Evolutionary conservation across 2,113 vertebrate species (phyloP).

Genomic region (Lutjanus erythropterus): DNA sequence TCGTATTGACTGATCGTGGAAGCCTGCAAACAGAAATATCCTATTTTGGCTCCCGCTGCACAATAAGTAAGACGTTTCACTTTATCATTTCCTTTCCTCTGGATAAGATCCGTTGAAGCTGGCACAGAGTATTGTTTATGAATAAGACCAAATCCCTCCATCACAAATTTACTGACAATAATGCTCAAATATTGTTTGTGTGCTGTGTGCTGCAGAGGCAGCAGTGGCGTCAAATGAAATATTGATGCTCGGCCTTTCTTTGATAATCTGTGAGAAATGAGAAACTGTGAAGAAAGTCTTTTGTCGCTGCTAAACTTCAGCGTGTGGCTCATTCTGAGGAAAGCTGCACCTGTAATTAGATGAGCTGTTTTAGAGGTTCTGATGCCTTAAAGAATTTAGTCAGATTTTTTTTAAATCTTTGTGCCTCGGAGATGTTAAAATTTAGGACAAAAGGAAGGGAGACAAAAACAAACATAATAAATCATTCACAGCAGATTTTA

Average conservation of each 20-base stretch:
- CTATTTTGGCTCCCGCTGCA: constrained; percentile 40
- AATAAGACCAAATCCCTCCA: constrained; percentile 48
- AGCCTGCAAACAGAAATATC: constrained; percentile 37
- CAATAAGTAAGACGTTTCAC: constrained; percentile 60
- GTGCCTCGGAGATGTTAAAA: constrained; percentile 15
- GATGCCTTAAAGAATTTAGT: constrained; percentile 1
- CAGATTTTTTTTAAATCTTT: constrained; percentile 14
- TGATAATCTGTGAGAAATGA: constrained; percentile 61
- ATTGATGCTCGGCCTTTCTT: constrained; percentile 57
- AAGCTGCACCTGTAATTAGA: constrained; percentile 44
- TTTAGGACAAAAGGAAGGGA: background rate
- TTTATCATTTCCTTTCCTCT: constrained; percentile 53
- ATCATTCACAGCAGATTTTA: constrained; percentile 26
- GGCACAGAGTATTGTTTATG: constrained; percentile 54
- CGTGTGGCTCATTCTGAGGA: constrained; percentile 4
- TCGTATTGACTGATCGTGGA: constrained; percentile 23
- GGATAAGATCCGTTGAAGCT: constrained; percentile 42
- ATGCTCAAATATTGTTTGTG: constrained; percentile 68
- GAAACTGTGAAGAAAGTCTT: constrained; percentile 42
- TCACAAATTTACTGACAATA: constrained; percentile 63
- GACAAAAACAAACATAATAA: constrained; percentile 20
- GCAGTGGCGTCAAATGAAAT: constrained; percentile 60
- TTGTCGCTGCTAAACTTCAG: constrained; percentile 37
- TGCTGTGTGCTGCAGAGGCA: constrained; percentile 42
- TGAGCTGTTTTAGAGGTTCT: constrained; percentile 5